Evolutionary conservation across 2,888 invertebrate species (phyloP).

Genomic region (Iselma pallidipennis): DNA sequence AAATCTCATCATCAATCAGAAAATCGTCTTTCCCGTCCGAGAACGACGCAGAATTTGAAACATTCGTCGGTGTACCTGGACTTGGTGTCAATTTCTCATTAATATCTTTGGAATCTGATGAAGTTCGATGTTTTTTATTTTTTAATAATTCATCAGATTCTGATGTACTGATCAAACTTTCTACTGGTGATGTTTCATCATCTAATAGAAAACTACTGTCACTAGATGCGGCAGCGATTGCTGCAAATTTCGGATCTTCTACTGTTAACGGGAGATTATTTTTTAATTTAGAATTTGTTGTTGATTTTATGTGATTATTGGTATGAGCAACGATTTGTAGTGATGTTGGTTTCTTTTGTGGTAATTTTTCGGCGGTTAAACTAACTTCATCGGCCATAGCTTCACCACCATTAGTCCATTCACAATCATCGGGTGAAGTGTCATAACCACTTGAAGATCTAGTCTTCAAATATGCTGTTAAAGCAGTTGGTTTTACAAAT

Average conservation of each 20-base stretch:
- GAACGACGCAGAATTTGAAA: conserved; percentile 76
- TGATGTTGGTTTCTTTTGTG: background rate
- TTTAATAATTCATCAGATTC: conserved; percentile 61
- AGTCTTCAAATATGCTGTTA: conserved; percentile 47
- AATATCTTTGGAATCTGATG: conserved; percentile 59
- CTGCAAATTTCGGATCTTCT: conserved; percentile 76
- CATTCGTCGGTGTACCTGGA: conserved; percentile 77
- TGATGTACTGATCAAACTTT: conserved; percentile 68
- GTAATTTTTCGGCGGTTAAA: conserved; percentile 20
- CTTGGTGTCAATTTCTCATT: conserved; percentile 58
- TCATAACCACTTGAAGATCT: conserved; percentile 37
- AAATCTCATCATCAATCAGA: conserved; percentile 87
- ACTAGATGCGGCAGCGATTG: conserved; percentile 70
- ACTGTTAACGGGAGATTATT: conserved; percentile 63
- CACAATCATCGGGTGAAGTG: conserved; percentile 59
- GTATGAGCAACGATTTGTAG: background rate
- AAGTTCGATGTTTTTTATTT: conserved; percentile 44
- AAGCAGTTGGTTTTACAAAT: conserved; percentile 35
- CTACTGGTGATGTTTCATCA: conserved; percentile 83
- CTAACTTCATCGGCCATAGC: conserved; percentile 68
- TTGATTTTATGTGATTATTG: background rate
- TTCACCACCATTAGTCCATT: conserved; percentile 65
- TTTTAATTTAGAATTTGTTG: background rate
- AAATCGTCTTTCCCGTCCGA: conserved; percentile 83
- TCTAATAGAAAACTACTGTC: conserved; percentile 75